phyloP scores from a whole-genome alignment of 2,113 vertebrate species.

The Mesembrinibis cayennensis region DNA sequence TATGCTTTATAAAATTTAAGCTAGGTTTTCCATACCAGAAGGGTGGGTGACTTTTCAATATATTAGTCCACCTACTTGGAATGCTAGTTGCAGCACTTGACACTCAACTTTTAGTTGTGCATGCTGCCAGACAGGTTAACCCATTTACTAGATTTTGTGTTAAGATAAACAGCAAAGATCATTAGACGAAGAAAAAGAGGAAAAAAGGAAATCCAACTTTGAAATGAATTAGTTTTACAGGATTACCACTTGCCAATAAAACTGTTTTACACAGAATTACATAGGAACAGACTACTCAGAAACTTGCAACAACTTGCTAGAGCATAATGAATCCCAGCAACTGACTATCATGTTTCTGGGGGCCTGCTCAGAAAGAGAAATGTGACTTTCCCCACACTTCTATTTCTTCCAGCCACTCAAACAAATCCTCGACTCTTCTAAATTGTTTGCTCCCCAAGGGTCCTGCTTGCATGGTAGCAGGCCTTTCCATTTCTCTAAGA shows the following conservation, averaged over 20 bases:
- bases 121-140: background rate
- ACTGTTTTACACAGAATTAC: background rate
- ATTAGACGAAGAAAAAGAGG: background rate
- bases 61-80: background rate
- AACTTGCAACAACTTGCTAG: conserved; percentile 29
- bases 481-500: background rate
- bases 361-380: conserved; percentile 39
- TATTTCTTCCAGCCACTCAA: conserved; percentile 2
- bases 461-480: background rate
- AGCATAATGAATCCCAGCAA: conserved; percentile 24
- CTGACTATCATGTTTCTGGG: background rate
- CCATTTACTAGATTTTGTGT: background rate
- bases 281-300: background rate
- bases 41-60: background rate
- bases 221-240: conserved; percentile 8
- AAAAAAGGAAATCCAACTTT: background rate
- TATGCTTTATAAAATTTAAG: background rate
- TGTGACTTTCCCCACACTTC: background rate
- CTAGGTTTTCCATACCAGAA: background rate
- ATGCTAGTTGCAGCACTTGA: background rate
- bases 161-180: background rate
- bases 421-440: background rate
- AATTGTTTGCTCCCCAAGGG: background rate
- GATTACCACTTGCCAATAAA: background rate
- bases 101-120: background rate